These are phyloP conservation scores for Bilobella aurantiaca DNA, from an alignment of 1,140 invertebrate genomes.

Conservation along the genomic window DNA sequence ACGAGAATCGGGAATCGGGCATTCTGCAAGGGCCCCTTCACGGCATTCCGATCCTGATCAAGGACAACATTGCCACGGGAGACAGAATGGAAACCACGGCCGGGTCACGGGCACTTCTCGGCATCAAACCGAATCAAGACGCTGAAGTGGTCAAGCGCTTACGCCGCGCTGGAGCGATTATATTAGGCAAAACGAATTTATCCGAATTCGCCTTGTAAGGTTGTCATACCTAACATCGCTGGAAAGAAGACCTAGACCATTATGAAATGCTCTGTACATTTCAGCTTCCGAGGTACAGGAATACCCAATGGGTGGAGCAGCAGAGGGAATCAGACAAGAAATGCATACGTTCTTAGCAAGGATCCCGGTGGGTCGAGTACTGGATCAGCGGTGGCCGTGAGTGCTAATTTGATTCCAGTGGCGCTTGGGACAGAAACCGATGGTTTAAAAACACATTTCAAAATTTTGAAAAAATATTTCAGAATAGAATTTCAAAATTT, in stretches of 20 bases:
- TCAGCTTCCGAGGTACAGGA: conserved; percentile 11
- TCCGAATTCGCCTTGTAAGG: conserved; percentile 10
- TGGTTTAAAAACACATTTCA: no score
- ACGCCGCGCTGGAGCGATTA: conserved; percentile 5
- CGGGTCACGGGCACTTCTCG: conserved; percentile 10
- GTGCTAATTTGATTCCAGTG: conserved; percentile 11
- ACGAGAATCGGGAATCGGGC: background rate
- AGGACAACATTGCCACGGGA: conserved; percentile 9
- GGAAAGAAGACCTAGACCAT: no score
- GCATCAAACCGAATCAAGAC: background rate
- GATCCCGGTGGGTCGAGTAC: conserved; percentile 10
- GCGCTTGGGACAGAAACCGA: conserved; percentile 20
- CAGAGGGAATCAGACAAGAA: conserved; percentile 14
- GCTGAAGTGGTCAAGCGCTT: conserved; percentile 5
- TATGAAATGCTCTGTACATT: no score
- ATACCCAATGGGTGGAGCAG: conserved; percentile 20
- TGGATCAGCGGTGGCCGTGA: conserved; percentile 10
- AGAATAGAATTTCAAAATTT: no score
- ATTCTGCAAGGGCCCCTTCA: background rate
- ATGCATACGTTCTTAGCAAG: conserved; percentile 5
- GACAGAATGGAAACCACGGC: conserved; percentile 14
- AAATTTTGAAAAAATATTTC: no score
- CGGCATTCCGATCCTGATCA: conserved; percentile 18
- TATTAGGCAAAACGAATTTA: conserved; percentile 13
- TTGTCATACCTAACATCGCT: background rate